These are phyloP conservation scores for Pasiphila rectangulata DNA, from an alignment of 2,888 invertebrate species.

Conservation along the genomic window DNA sequence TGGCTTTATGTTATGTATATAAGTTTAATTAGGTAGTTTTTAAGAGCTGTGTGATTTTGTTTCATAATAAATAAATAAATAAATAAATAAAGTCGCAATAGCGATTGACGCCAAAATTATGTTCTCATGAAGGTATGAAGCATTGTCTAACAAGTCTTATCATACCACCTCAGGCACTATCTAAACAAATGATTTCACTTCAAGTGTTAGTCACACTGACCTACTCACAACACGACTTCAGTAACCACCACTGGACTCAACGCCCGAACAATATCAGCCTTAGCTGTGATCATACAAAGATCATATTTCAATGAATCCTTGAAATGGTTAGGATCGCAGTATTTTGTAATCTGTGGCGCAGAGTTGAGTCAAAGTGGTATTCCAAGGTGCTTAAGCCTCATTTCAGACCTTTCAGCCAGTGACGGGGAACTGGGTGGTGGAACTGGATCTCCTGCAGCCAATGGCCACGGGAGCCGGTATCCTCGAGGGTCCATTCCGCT, in stretches of 20 bases:
- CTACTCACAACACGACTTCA: background rate
- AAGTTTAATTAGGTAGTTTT: too few relatives aligned
- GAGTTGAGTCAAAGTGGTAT: too few relatives aligned
- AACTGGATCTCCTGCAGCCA: conserved; percentile 70
- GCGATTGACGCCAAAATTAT: too few relatives aligned
- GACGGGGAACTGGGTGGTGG: conserved; percentile 68
- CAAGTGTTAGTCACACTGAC: background rate
- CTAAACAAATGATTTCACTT: background rate
- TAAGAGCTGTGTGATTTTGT: too few relatives aligned
- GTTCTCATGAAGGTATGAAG: background rate
- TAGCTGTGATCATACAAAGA: too few relatives aligned
- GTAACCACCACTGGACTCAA: background rate
- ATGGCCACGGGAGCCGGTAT: conserved; percentile 73
- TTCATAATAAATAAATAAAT: too few relatives aligned
- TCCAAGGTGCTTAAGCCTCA: too few relatives aligned
- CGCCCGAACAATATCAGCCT: background rate
- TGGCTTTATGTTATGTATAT: too few relatives aligned
- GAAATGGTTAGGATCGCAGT: too few relatives aligned
- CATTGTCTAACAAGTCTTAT: background rate
- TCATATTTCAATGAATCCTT: too few relatives aligned
- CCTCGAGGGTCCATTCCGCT: conserved; percentile 64
- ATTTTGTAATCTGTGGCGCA: too few relatives aligned
- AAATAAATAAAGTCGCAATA: too few relatives aligned
- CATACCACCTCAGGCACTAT: background rate
- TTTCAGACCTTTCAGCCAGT: background rate